Evolutionary conservation across 2,797 vertebrate genomes (phyloP), one percentile per base, ranked within the genome.

Genomic region (Decapterus maruadsi): DNA sequence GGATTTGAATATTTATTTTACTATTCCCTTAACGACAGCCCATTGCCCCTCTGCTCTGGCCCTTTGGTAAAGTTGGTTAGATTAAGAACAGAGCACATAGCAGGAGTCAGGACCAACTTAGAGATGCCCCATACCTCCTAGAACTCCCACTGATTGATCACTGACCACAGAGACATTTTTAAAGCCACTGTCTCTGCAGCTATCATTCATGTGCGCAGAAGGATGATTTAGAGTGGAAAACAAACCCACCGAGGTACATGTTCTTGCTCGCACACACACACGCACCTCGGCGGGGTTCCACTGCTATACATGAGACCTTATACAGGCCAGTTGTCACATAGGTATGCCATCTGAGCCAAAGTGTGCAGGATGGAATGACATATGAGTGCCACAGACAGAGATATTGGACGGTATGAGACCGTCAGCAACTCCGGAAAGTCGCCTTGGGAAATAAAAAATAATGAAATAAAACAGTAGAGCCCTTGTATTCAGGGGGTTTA

Each of bases 361-460:
- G 89, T 84, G 89, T 77, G 81, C 55, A 16, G 85, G 89, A 86
- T 89, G 80, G 91, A 87, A 91, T 91, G 92, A 92, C 89, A 90
- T 88, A 84, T 81, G 90, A 92, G 85, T 84, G 87, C 75, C 87
- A 86, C 80, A 68, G 89, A 88, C 85, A 88, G 83, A 90, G 88
- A 91, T 91, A 92, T 91, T 92, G 91, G 86, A 86, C 45, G 81
- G 85, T 92, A 87, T 82, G 83, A 90, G 90, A 72, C 82, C 75
- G 91, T 93, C 93, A 93, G 93, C 92, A 92, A 91, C 86, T 93
- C 88, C 90, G 78, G 82, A 78, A 51, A 77, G 83, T 78, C 72
- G 70, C 88, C 89, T 88, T 82, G 93, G 94, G 93, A 94, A 94
- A 93, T 94, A 89, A 93, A 86, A 90, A 92, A 93, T 63, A 89